Conservation (phyloP, 1,140 invertebrate genomes). For the Pinna nobilis region DNA sequence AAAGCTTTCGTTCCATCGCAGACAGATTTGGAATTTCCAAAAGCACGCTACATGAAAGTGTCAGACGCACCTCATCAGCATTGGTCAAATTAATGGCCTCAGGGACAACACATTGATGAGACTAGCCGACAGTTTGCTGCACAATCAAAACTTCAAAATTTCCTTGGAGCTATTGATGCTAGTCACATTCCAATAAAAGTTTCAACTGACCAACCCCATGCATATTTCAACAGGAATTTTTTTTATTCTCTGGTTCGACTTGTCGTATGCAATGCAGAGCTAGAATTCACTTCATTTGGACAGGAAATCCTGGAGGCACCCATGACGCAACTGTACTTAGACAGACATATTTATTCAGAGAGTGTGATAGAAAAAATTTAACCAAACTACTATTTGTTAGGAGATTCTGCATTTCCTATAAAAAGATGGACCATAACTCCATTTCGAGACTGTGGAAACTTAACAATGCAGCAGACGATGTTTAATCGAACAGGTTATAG, state of each 20-base stretch:
- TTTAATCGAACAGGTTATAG: constrained; percentile 17
- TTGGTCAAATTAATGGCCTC: constrained; percentile 18
- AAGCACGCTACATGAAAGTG: neutral
- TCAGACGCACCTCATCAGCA: constrained; percentile 9
- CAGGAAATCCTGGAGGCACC: constrained; percentile 9
- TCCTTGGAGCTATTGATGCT: constrained; percentile 26
- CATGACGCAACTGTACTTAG: constrained; percentile 17
- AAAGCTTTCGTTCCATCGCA: constrained; percentile 28
- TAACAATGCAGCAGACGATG: neutral
- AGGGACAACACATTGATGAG: neutral
- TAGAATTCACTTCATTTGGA: constrained; percentile 25
- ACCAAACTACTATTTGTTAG: constrained; percentile 2
- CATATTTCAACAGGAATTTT: constrained; percentile 24
- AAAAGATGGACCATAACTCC: constrained; percentile 10
- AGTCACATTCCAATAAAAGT: constrained; percentile 37
- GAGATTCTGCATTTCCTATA: constrained; percentile 11
- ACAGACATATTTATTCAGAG: neutral
- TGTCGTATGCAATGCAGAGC: constrained; percentile 15
- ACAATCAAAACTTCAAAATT: constrained; percentile 21
- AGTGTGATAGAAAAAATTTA: neutral
- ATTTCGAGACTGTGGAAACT: constrained; percentile 25
- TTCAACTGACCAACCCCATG: constrained; percentile 12
- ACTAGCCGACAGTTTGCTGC: constrained; percentile 11
- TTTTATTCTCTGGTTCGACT: constrained; percentile 24
- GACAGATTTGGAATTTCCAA: constrained; percentile 28